phyloP scores from a whole-genome alignment of 2,113 vertebrate genomes.

The Acrocephalus arundinaceus region DNA sequence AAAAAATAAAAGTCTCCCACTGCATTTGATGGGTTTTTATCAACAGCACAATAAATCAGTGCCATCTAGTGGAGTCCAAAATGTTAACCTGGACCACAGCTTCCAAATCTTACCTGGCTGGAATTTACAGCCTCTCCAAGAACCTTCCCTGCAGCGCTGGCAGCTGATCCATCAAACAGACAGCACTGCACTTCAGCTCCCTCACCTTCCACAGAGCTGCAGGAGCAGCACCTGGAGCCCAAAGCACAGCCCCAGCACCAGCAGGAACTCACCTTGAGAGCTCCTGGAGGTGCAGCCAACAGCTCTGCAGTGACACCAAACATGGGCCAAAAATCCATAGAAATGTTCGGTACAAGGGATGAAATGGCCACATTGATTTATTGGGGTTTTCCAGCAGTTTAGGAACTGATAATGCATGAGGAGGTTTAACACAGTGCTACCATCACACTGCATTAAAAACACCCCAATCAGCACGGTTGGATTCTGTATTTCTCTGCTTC shows the following conservation, averaged over 20 bases:
- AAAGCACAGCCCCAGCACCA: neutral
- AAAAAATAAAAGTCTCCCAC: neutral
- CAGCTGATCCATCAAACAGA: neutral
- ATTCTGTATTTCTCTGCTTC: neutral
- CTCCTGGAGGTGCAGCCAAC: neutral
- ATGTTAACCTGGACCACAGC: slow-evolving; percentile 2
- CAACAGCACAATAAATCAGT: slow-evolving; percentile 42
- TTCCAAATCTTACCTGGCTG: neutral
- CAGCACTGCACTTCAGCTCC: neutral
- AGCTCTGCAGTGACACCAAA: neutral
- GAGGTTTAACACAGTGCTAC: neutral
- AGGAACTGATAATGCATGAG: neutral
- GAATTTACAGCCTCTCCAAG: neutral
- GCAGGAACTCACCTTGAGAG: neutral
- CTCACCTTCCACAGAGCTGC: neutral
- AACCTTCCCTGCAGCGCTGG: neutral
- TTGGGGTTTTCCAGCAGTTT: neutral
- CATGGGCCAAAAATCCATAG: accelerated
- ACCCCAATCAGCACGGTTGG: neutral
- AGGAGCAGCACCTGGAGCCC: neutral
- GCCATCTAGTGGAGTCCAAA: slow-evolving; percentile 46
- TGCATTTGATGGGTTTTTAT: neutral
- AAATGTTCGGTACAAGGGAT: accelerated
- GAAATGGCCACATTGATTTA: accelerated
- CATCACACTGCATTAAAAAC: neutral